phyloP scores from a whole-genome alignment of 2,797 vertebrate species.

The Sebastolobus altivelis region DNA sequence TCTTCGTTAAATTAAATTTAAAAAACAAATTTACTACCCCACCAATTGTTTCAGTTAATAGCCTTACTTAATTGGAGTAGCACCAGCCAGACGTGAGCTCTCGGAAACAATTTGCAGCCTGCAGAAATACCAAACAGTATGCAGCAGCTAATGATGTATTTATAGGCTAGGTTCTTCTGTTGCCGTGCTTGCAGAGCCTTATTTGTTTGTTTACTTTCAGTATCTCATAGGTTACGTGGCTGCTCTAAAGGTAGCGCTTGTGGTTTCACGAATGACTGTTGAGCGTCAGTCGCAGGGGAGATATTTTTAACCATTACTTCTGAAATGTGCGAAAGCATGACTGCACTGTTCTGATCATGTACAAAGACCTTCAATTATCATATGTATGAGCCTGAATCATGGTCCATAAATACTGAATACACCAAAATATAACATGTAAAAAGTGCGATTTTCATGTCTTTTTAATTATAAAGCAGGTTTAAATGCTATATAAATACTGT shows the following conservation, averaged over 20 bases:
- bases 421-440: neutral
- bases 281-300: neutral
- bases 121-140: neutral
- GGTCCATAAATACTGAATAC: neutral
- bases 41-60: conserved; percentile 3
- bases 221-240: neutral
- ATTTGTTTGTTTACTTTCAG: neutral
- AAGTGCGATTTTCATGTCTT: no score
- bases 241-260: neutral
- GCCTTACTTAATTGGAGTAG: neutral
- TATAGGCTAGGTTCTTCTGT: neutral
- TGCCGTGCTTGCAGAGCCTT: neutral
- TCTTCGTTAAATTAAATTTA: neutral
- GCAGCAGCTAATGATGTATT: conserved; percentile 1
- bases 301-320: conserved; percentile 1
- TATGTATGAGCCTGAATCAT: neutral
- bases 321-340: neutral
- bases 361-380: no score
- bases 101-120: neutral
- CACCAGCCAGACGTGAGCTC: neutral
- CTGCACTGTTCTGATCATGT: neutral
- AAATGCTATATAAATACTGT: no score
- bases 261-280: conserved; percentile 37
- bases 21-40: neutral
- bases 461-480: no score